A percentile compares a stretch with the other conserved stretches of the same genome.
phyloP scores from a whole-genome alignment of 2,113 vertebrate genomes.

The Craseonycteris thonglongyai region DNA sequence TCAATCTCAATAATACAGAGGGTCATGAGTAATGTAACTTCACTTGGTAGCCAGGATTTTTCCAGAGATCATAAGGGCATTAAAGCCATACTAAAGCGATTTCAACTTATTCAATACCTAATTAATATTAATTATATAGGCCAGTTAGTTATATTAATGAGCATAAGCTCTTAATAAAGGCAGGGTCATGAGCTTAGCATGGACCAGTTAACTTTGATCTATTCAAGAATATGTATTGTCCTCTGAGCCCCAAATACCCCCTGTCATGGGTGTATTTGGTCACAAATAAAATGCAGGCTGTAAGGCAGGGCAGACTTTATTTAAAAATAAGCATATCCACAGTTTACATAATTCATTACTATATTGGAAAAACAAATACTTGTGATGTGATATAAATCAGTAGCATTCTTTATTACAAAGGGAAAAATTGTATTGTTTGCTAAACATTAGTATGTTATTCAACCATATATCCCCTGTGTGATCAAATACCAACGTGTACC shows the following conservation, averaged over 20 bases:
- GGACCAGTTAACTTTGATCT: neutral
- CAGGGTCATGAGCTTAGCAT: neutral
- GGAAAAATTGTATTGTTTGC: neutral
- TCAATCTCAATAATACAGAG: neutral
- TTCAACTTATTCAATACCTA: neutral
- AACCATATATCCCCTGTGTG: neutral
- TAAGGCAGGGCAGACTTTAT: neutral
- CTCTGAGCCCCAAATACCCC: neutral
- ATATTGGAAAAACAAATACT: neutral
- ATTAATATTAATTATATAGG: neutral
- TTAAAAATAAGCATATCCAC: neutral
- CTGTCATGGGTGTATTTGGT: neutral
- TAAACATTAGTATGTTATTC: neutral
- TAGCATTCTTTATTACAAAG: neutral
- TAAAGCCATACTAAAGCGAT: neutral
- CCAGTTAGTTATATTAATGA: neutral
- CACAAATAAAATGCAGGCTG: neutral
- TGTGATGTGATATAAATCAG: neutral
- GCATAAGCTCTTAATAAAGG: neutral
- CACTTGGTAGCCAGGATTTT: neutral
- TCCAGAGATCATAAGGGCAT: neutral
- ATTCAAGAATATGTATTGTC: neutral
- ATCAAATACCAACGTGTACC: neutral
- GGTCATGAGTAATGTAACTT: neutral
- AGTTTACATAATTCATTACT: neutral